Evolutionary conservation across 2,113 vertebrate species (phyloP), one percentile per base, ranked within the genome.

Genomic region (Datnioides undecimradiatus): DNA sequence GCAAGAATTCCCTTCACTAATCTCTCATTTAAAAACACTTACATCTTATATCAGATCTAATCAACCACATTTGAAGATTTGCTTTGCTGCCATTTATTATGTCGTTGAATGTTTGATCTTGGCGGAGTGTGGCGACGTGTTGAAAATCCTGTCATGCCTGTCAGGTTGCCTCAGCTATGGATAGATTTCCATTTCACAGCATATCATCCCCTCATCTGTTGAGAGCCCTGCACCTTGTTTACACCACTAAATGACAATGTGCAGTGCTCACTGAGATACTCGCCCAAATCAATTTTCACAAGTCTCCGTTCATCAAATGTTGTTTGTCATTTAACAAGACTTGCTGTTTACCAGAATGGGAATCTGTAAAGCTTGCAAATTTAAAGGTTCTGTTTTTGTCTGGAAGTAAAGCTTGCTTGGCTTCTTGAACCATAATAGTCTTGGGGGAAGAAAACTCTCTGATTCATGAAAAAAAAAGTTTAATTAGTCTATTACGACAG

Each of bases 111-210:
- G 60, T 75, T 74, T 87, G 73, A 75, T 90, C 55, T 46, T 60
- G 14, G 43, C 62, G 34, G 19, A 78, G 69, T 80, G 76, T 60
- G 62, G 60, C 73, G 64, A 77, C 13, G 70, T 57, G 55, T 74
- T 16, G 31, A 82, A 58, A 64, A 71, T 64, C 36, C 40, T 57
- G 75, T 36, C 83, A 85, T 74, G 88, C 74, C 59, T 87, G 83
- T 90, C 85, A 77, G 76, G 62, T 77, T 79, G 46, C 29, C 63
- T 84, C 59, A 71, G 87, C 77, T 79, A 60, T 80, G 73, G 78
- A 89, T 82, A 84, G 59, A 78, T 86, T 91, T 87, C 57, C 62
- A 84, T 90, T 88, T 91, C 88, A 83, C 84, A 86, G 76, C 73
- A 62, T 71, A 88, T 87, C 82, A 79, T 88, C 55, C 62, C 48